Evolutionary conservation across 2,888 invertebrate species (phyloP).

Genomic region (Ectemnius cavifrons): DNA sequence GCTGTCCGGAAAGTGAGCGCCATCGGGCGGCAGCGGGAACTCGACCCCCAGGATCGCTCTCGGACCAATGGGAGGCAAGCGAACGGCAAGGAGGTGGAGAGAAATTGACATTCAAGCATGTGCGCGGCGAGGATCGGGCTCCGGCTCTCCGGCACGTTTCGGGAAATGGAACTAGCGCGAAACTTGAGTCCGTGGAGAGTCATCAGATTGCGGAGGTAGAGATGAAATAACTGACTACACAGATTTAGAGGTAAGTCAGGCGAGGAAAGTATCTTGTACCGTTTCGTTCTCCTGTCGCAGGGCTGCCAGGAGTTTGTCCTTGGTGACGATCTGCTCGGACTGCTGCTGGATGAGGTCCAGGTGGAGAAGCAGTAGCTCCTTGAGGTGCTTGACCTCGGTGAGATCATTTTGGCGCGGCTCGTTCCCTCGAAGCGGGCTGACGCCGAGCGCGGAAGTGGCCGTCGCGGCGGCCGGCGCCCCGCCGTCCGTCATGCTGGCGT

Average conservation of each 20-base stretch:
- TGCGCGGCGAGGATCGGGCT: conserved; percentile 36
- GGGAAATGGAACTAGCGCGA: neutral
- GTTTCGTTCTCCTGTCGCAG: conserved; percentile 89
- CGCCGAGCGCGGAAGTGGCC: conserved; percentile 72
- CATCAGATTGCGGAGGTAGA: too few relatives aligned
- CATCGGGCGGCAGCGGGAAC: conserved; percentile 46
- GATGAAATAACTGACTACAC: too few relatives aligned
- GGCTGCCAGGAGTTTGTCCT: conserved; percentile 87
- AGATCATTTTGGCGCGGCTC: conserved; percentile 73
- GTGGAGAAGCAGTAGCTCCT: conserved; percentile 89
- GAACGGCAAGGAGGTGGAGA: conserved; percentile 1
- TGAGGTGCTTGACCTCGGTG: conserved; percentile 84
- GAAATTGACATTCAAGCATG: conserved; percentile 38
- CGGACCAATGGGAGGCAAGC: conserved; percentile 26
- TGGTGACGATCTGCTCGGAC: conserved; percentile 88
- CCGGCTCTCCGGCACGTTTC: conserved; percentile 20
- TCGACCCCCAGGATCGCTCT: conserved; percentile 46
- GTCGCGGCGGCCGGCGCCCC: conserved; percentile 66
- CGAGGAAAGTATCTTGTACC: conserved; percentile 78
- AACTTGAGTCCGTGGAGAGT: neutral
- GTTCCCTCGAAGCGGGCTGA: conserved; percentile 73
- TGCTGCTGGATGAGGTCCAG: conserved; percentile 94
- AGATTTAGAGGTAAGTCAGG: neutral
- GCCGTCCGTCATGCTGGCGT: conserved; percentile 81
- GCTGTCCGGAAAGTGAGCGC: conserved; percentile 44